These are phyloP conservation scores for Cactoblastis cactorum DNA, from an alignment of 2,888 invertebrate genomes.

Conservation along the genomic window DNA sequence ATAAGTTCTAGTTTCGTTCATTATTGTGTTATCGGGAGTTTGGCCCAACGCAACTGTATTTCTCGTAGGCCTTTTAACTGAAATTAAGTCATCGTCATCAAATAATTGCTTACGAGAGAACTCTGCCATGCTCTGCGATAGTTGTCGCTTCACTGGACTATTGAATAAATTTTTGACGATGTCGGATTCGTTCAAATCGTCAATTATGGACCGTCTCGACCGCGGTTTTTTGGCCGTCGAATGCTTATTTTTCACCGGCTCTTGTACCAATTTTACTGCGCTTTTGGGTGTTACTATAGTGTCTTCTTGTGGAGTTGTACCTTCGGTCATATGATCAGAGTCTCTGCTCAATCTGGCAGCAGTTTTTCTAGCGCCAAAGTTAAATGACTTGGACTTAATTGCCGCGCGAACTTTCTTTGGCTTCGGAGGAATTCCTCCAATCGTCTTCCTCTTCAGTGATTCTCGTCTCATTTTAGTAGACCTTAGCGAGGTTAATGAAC, in stretches of 20 bases:
- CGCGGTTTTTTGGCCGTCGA: constrained; percentile 71
- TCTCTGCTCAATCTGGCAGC: constrained; percentile 26
- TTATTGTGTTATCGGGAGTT: constrained; percentile 35
- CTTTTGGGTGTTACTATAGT: constrained; percentile 60
- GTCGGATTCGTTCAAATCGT: constrained; percentile 61
- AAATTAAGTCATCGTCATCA: constrained; percentile 41
- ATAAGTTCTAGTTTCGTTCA: constrained; percentile 35
- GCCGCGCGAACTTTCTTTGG: constrained; percentile 26
- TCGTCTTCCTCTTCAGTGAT: constrained; percentile 41
- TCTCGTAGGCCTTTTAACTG: constrained; percentile 29
- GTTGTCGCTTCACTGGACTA: constrained; percentile 69
- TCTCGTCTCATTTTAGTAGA: constrained; percentile 22
- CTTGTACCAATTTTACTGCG: constrained; percentile 48
- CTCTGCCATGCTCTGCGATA: constrained; percentile 72
- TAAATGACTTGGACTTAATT: constrained; percentile 39
- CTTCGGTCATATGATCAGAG: constrained; percentile 30
- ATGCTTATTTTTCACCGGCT: constrained; percentile 66
- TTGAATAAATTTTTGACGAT: constrained; percentile 66
- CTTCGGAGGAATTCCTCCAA: constrained; percentile 32
- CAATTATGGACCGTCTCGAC: constrained; percentile 68
- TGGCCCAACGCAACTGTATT: constrained; percentile 36
- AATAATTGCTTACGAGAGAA: constrained; percentile 49
- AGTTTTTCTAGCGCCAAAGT: constrained; percentile 26
- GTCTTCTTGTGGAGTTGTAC: constrained; percentile 27
- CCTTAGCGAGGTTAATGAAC: constrained; percentile 26